Evolutionary conservation across 2,113 vertebrate genomes (phyloP).

Genomic region (Catharus bicknelli): DNA sequence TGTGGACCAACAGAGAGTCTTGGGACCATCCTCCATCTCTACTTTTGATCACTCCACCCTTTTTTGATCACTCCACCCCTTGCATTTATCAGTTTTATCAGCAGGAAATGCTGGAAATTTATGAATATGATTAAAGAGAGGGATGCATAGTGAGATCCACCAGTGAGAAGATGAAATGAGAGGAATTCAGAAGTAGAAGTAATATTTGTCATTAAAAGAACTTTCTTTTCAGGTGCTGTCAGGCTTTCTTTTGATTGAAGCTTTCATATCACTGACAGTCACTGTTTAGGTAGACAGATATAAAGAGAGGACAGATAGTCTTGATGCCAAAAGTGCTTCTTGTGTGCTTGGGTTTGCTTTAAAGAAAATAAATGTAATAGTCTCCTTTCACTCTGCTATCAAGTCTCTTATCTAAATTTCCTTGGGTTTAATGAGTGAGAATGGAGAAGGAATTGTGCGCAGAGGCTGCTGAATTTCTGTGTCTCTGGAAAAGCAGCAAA

Average conservation of each 20-base stretch:
- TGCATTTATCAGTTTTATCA: neutral
- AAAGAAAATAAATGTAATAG: neutral
- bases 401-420: neutral
- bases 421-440: neutral
- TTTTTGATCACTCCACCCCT: too few relatives aligned
- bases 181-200: neutral
- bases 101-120: neutral
- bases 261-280: neutral
- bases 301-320: neutral
- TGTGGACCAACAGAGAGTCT: fast-evolving
- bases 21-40: neutral
- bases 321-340: neutral
- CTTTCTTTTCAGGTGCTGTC: neutral
- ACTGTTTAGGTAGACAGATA: neutral
- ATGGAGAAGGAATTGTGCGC: neutral
- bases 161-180: neutral
- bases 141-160: neutral
- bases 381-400: neutral
- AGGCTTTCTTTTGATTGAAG: neutral
- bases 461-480: neutral
- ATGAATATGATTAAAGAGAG: neutral
- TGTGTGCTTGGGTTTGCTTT: neutral
- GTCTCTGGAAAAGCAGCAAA: neutral
- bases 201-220: neutral
- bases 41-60: too few relatives aligned